Conservation (phyloP, 2,888 invertebrate species). For the Griposia aprilina region DNA sequence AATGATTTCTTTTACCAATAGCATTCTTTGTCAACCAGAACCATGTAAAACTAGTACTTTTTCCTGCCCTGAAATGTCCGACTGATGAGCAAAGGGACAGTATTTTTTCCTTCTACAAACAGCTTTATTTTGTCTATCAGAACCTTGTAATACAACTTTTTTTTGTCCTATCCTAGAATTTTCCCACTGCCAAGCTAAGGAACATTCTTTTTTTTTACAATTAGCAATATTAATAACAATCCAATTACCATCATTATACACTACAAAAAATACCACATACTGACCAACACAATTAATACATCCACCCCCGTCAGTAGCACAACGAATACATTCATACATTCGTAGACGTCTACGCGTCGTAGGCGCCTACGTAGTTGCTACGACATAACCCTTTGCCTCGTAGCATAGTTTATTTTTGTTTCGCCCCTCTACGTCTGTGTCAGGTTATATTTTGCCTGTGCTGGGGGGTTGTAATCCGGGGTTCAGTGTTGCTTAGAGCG, state of each 20-base stretch:
- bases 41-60: no score
- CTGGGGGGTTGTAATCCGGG: conserved; percentile 20
- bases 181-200: no score
- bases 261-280: conserved; percentile 8
- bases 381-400: conserved; percentile 48
- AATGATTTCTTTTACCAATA: neutral
- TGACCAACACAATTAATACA: conserved; percentile 14
- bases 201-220: neutral
- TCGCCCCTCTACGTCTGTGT: conserved; percentile 35
- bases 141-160: no score
- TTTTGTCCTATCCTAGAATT: no score
- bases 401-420: conserved; percentile 58
- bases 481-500: conserved; percentile 26
- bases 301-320: conserved; percentile 14
- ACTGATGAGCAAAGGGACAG: no score
- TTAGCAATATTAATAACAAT: no score
- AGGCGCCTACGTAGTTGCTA: conserved; percentile 59
- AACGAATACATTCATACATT: conserved; percentile 23
- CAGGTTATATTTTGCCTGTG: conserved; percentile 16
- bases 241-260: neutral
- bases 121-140: no score
- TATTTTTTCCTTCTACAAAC: no score
- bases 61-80: no score
- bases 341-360: conserved; percentile 56
- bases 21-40: no score